Conservation (phyloP, 2,113 vertebrate species). For the Catharus minimus region DNA sequence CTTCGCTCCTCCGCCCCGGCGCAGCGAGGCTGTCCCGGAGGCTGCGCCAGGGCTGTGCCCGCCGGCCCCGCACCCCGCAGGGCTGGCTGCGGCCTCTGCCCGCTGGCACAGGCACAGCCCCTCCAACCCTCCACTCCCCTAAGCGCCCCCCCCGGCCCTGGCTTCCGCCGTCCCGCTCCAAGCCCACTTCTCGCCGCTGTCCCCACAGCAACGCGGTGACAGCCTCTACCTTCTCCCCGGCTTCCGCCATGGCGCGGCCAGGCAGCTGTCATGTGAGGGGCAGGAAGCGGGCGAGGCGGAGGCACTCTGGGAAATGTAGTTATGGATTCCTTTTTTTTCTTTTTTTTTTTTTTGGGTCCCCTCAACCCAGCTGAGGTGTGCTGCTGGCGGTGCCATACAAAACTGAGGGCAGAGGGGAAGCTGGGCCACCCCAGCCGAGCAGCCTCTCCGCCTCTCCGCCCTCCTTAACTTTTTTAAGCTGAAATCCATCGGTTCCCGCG, state of each 20-base stretch:
- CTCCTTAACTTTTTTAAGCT: not conserved
- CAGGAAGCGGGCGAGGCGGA: not conserved
- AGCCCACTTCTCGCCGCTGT: not conserved
- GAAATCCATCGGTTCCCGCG: accelerated
- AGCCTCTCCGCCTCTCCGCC: too few species aligned
- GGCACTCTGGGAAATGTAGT: slow-evolving; percentile 73
- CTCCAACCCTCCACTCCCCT: not conserved
- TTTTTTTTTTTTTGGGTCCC: accelerated
- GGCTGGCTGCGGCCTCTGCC: not conserved
- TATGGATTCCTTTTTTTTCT: not conserved
- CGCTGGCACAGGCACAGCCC: not conserved
- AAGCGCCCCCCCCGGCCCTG: not conserved
- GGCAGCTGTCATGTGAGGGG: slow-evolving; percentile 76
- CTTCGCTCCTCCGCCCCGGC: not conserved
- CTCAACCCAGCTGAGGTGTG: too few species aligned
- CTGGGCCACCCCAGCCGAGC: not conserved
- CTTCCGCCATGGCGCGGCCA: slow-evolving; percentile 82
- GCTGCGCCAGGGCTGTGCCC: too few species aligned
- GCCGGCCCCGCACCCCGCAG: not conserved
- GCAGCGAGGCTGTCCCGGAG: not conserved
- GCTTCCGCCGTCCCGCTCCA: not conserved
- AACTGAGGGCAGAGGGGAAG: not conserved
- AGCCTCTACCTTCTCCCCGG: slow-evolving; percentile 79
- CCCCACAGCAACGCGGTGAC: not conserved
- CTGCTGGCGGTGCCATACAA: too few species aligned